A percentile compares a stretch with the other conserved stretches of the same genome.
phyloP scores from a whole-genome alignment of 2,113 vertebrate genomes.

The Ibidorhyncha struthersii region DNA sequence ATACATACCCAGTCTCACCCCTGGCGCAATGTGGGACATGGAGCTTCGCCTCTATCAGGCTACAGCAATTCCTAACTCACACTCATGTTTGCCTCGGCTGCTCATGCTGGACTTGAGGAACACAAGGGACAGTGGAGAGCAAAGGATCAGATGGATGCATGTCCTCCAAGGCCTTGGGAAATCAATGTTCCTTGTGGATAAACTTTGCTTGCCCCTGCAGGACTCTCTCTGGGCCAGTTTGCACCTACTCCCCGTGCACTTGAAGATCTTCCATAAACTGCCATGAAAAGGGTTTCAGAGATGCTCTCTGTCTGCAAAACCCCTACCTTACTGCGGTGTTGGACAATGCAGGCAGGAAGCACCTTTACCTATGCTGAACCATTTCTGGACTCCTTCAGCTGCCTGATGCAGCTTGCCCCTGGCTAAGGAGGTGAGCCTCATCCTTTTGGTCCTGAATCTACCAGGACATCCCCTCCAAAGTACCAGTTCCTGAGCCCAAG shows the following conservation, averaged over 20 bases:
- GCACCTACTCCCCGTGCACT: neutral
- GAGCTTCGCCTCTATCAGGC: neutral
- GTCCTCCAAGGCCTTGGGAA: neutral
- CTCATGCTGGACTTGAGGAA: neutral
- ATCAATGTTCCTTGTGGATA: neutral
- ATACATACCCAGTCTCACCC: neutral
- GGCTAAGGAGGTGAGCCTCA: neutral
- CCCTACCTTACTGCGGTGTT: neutral
- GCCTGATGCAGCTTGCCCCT: neutral
- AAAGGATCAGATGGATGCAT: neutral
- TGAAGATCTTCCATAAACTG: neutral
- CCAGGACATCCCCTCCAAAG: neutral
- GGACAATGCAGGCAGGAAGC: neutral
- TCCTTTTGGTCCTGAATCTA: neutral
- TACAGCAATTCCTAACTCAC: neutral
- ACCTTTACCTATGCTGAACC: neutral
- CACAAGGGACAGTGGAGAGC: neutral
- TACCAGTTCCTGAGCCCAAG: neutral
- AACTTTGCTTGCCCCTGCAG: neutral
- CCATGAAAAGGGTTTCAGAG: neutral
- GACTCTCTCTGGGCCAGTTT: neutral
- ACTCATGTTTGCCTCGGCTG: fast-evolving
- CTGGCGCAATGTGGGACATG: neutral
- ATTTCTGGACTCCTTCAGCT: neutral
- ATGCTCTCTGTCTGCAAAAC: neutral